Base-by-base conservation (phyloP, 2,113 vertebrate species). In the Hemiscyllium ocellatum region DNA sequence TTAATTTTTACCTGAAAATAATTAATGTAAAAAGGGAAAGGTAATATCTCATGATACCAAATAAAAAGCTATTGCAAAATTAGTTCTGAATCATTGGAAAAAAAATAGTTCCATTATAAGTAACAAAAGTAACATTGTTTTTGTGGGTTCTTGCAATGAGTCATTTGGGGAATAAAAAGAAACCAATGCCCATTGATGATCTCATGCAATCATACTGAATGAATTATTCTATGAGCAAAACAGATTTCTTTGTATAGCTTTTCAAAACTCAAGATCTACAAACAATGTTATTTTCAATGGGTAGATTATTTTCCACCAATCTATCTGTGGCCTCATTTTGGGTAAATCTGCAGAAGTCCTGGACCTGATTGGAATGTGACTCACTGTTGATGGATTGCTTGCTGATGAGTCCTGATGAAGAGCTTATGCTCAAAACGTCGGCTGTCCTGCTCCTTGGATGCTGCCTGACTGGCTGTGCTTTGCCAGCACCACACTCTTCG, bases 161-260 rank as follows among this genome's bases (percentile, higher is more conserved):
- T 94, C 65, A 93, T n/a, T 61, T 93, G 33, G 33, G 61, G 65
- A 93, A 93, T 93, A 66, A 95, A 70, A 24, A 72, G 13, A 33
- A 61, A 50, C 69, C 20, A 17, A 10, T 42, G 5, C 65, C 61
- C 4, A 20, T 33, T 52, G n/a, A 94, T 94, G 93, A 94, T 70
- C 37, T 94, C 65, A 94, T 94, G 93, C 66, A 26, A 37, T 20
- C 66, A 66, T 68, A 94, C 47, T 94, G 93, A 93, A 20, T 70
- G 37, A 70, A 68, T 94, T 94, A 70, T 69, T 42, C 29, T 20
- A 70, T 70, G 22, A 94, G 61, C 24, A 22, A 22, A 29, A 2
- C 66, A 47, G 66, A 94, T 37, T 26, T 94, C 0, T 69, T 93
- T n/a, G 68, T 17, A 15, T 24, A 0, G 42, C 26, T 70, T 70